Base-by-base conservation (phyloP, 2,888 invertebrate genomes). In the Oscheius myriophilus region DNA sequence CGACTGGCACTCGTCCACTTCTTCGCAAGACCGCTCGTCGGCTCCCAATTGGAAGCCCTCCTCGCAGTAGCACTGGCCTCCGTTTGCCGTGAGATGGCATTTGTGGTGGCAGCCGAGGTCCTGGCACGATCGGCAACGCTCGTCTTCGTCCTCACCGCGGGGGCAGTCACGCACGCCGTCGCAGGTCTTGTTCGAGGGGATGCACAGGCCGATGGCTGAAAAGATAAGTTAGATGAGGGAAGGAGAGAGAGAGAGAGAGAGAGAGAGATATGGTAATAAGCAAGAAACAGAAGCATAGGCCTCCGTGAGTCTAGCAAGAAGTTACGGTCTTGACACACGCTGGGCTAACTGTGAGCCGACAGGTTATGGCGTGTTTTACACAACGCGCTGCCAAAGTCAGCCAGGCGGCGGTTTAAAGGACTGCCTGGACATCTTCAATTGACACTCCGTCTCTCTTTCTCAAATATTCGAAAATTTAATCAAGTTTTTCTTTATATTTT, bases 141-240 rank as follows among this genome's bases (percentile, higher is more conserved):
- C 68, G 9, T 76, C 69, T 72, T 88, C 88, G 73, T 88, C 88
- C 1, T 85, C 84, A 0, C 80, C 81, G 68, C 87, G 83, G 0
- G 71, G 76, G 69, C 88, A 88, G 70, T 88, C 87, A 12, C 66
- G 42, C 16, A 74, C 67, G 0, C 84, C 83, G 71, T 88, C 84
- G 80, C 88, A 88, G 2, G 84, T 71, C 25, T 41, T 21, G 33
- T 62, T 64, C 25, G 59, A 49, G 42, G 68, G 59, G 59, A 82
- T 66, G 66, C 82, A 82, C 23, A 63, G 49, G 2, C 66, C 66
- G 4, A 14, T 3, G 6, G n/a, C 66, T 58, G 26, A 63, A 63
- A 51, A 51, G 6, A 16, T 16, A 26, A 33, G 18, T 16, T 18
- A 33, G 12, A 61, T 12, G 25, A 46, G 16, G 21, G n/a, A n/a